A percentile compares a stretch with the other conserved stretches of the same genome.
phyloP scores from a whole-genome alignment of 2,888 invertebrate genomes.

The Tenthredo scrophulariae region DNA sequence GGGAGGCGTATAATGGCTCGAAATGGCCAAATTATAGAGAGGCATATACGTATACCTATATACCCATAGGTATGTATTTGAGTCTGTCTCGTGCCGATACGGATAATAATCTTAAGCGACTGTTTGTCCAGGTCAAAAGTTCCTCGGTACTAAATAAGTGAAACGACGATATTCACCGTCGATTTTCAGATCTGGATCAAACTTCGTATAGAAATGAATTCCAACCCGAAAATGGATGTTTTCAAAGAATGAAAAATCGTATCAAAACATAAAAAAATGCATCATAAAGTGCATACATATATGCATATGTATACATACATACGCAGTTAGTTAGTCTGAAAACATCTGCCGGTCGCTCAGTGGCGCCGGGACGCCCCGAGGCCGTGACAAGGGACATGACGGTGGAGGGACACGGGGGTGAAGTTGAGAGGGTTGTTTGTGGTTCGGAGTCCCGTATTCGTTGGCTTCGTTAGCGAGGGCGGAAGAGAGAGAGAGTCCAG shows the following conservation, averaged over 20 bases:
- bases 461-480: constrained; percentile 61
- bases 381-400: constrained; percentile 41
- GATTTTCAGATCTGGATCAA: too few relatives aligned
- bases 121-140: constrained; percentile 27
- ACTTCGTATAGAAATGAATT: too few relatives aligned
- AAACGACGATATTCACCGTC: background rate
- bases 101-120: constrained; percentile 46
- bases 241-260: background rate
- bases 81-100: constrained; percentile 46
- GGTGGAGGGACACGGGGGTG: constrained; percentile 2
- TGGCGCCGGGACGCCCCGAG: constrained; percentile 41
- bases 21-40: constrained; percentile 73
- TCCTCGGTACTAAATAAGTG: background rate
- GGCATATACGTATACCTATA: constrained; percentile 46
- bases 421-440: constrained; percentile 59
- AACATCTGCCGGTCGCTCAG: constrained; percentile 29
- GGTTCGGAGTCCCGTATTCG: constrained; percentile 64
- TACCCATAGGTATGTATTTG: background rate
- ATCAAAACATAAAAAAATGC: background rate
- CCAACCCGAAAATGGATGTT: background rate
- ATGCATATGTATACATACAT: background rate
- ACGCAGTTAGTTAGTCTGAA: constrained; percentile 31
- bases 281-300: background rate
- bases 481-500: constrained; percentile 56
- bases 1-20: constrained; percentile 65